Percentiles rank a stretch among this genome's conserved stretches.
Conservation (phyloP, 2,888 invertebrate genomes). For the Mimachlamys varia region DNA sequence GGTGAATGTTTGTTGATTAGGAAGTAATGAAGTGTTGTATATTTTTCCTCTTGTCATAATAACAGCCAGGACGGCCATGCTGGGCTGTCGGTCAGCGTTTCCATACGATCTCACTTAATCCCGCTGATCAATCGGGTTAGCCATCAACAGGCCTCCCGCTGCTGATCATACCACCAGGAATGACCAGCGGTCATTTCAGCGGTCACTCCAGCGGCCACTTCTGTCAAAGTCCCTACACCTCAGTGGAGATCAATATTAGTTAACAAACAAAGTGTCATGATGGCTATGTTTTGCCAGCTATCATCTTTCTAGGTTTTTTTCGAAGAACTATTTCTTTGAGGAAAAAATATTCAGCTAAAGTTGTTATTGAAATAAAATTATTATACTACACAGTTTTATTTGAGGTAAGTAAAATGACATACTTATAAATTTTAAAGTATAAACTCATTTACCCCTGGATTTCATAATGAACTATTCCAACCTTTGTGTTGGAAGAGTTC, state of each 20-base stretch:
- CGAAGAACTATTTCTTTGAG: too few species aligned
- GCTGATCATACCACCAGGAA: not conserved
- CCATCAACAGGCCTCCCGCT: not conserved
- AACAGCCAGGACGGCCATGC: not conserved
- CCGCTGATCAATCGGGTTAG: not conserved
- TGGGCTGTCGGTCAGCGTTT: not conserved
- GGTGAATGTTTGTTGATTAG: conserved; percentile 2
- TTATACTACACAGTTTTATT: too few species aligned
- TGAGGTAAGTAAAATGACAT: too few species aligned
- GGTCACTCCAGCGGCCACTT: not conserved
- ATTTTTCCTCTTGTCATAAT: not conserved
- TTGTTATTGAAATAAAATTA: too few species aligned
- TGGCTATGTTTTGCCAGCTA: not conserved
- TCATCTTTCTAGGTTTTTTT: not conserved
- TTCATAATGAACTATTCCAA: too few species aligned
- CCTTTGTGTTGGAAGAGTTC: too few species aligned
- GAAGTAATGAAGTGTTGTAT: conserved; percentile 24
- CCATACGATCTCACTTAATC: conserved; percentile 36
- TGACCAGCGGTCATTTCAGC: not conserved
- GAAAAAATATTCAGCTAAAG: too few species aligned
- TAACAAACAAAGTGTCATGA: not conserved
- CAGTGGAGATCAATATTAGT: not conserved
- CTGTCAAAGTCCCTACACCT: not conserved
- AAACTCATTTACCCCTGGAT: too few species aligned
- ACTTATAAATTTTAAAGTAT: too few species aligned